A percentile compares a stretch with the other conserved stretches of the same genome.
Conservation (phyloP, 2,888 invertebrate species). For the Sisyra nigra region DNA sequence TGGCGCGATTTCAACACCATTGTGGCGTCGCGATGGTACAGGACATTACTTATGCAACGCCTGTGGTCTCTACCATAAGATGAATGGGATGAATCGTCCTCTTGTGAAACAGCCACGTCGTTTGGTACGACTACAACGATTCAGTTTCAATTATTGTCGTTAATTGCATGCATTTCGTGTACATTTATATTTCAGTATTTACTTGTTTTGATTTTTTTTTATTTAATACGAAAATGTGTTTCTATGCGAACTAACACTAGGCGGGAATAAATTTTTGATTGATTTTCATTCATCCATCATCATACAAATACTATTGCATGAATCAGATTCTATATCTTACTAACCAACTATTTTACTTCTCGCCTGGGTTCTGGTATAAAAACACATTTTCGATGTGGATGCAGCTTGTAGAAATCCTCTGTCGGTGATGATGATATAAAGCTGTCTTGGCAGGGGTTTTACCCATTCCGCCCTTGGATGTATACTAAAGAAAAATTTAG, state of each 20-base stretch:
- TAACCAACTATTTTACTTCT: not conserved
- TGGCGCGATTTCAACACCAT: slow-evolving; percentile 87
- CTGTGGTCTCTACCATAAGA: slow-evolving; percentile 95
- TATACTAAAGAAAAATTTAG: not conserved
- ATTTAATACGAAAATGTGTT: not conserved
- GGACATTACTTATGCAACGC: slow-evolving; percentile 99
- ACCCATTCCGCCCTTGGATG: not conserved
- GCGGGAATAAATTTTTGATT: too few relatives aligned
- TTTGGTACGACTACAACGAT: slow-evolving; percentile 50
- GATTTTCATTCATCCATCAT: too few relatives aligned
- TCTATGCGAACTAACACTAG: not conserved
- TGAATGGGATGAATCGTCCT: slow-evolving; percentile 90
- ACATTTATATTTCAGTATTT: not conserved
- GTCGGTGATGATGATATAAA: not conserved
- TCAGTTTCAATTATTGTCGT: not conserved
- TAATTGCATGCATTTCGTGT: not conserved
- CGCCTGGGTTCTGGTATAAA: not conserved
- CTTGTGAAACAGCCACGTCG: slow-evolving; percentile 82
- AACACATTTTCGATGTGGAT: not conserved
- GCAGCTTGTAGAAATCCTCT: slow-evolving; percentile 6
- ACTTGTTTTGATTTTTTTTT: slow-evolving; percentile 3
- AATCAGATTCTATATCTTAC: not conserved
- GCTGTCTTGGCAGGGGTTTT: not conserved
- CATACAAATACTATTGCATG: not conserved
- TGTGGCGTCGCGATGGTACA: slow-evolving; percentile 97